A percentile compares a stretch with the other conserved stretches of the same genome.
These are phyloP conservation scores for Periophthalmodon schlosseri DNA, from an alignment of 2,113 vertebrate genomes.

Conservation along the genomic window DNA sequence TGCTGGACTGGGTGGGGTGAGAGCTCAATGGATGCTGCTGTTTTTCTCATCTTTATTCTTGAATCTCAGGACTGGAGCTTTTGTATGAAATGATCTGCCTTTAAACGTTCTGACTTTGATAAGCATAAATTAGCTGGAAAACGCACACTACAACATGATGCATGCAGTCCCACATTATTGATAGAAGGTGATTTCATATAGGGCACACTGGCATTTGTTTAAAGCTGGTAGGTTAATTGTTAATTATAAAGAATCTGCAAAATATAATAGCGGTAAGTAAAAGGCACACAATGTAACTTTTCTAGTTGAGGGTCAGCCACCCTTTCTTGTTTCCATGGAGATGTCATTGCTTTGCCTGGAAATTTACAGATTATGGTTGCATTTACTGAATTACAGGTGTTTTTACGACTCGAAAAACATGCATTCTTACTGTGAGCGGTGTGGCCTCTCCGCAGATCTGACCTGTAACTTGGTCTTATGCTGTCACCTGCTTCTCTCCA, in stretches of 20 bases:
- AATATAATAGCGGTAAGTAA: not conserved
- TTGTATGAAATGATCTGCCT: constrained; percentile 26
- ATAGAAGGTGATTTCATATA: not conserved
- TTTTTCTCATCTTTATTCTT: not conserved
- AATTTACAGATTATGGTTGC: no score
- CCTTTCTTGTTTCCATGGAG: no score
- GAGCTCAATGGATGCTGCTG: not conserved
- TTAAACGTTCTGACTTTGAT: constrained; percentile 19
- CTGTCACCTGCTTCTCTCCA: no score
- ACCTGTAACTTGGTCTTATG: no score
- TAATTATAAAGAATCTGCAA: not conserved
- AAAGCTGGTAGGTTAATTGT: not conserved
- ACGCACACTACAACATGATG: not conserved
- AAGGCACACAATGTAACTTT: not conserved
- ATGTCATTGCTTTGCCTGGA: no score
- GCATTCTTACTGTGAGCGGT: no score
- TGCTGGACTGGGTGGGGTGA: not conserved
- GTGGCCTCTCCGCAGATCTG: no score
- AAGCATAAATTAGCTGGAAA: constrained; percentile 7
- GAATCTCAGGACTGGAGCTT: constrained; percentile 48
- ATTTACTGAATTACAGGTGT: no score
- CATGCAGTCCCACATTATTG: constrained; percentile 1
- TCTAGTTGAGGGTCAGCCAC: not conserved
- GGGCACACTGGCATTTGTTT: not conserved
- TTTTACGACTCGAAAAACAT: no score